Evolutionary conservation across 1,140 invertebrate species (phyloP), one percentile per base, ranked within the genome.

Genomic region (Probaryconus sp.): DNA sequence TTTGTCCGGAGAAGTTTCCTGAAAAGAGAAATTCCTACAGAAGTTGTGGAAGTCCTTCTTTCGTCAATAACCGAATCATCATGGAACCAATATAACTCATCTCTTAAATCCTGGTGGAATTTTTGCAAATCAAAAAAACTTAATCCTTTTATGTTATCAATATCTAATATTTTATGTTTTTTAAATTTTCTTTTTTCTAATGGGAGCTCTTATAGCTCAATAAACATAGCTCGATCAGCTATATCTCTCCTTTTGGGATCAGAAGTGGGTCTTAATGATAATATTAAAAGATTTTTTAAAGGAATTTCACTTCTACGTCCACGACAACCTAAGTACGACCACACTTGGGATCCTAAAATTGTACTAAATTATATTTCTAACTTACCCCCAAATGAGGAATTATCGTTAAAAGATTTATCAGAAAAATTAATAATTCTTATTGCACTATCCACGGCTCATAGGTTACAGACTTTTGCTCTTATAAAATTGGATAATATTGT

Each of bases 151-250:
- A 14, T 18, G 13, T 6, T 11, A 3, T 5, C 11, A 1, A 47
- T 38, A 10, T 1, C 13, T 1, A 0, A 6, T 4, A 10, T 64
- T 2, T 18, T 65, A 16, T 1, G 17, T 24, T 70, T 70, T 47
- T 17, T 70, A 13, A 61, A 35, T 2, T 7, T 26, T 61, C 18
- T 35, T 28, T 48, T 16, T 47, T 37, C 63, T n/a, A 45, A 37
- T n/a, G 50, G 51, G 1, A 17, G n/a, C 1, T 58, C 60, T 4
- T 26, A 64, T 24, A 37, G 72, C 2, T 16, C 53, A 3, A 1
- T 81, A 16, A 81, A 79, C 21, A 37, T 35, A 0, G 72, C 42
- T 20, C 47, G 72, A 26, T 80, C 78, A 5, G 78, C 80, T 1
- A 10, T 79, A n/a, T 56, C 74, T 1, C 42, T 77, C 1, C n/a